Percentiles rank a stretch among this genome's conserved stretches.
phyloP scores from a whole-genome alignment of 2,113 vertebrate genomes.

The Pholis gunnellus region DNA sequence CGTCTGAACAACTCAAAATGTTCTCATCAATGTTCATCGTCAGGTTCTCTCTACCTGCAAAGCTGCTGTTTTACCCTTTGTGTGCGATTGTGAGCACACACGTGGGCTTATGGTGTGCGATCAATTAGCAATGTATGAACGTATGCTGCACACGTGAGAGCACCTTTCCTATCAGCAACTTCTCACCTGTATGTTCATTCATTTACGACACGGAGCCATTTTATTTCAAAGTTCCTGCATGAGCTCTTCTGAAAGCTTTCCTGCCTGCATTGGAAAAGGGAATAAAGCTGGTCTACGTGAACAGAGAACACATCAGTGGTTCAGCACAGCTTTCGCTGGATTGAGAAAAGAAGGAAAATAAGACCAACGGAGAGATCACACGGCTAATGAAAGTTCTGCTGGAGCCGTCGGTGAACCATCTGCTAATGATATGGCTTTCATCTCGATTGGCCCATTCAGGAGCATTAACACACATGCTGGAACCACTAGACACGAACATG shows the following conservation, averaged over 20 bases:
- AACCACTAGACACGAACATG: background rate
- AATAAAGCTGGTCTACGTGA: constrained; percentile 21
- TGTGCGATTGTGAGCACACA: background rate
- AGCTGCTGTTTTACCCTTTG: background rate
- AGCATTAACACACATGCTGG: background rate
- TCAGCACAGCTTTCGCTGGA: constrained; percentile 10
- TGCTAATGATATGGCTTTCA: constrained; percentile 43
- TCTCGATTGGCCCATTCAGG: constrained; percentile 32
- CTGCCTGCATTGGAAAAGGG: background rate
- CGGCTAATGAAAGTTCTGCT: constrained; percentile 53
- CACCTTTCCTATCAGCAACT: background rate
- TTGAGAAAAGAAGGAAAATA: constrained; percentile 19
- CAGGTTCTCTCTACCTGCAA: no score
- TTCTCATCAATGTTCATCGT: background rate
- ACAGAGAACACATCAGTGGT: constrained; percentile 30
- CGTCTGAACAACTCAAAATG: background rate
- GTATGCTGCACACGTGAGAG: background rate
- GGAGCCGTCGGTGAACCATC: constrained; percentile 41
- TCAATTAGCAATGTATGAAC: background rate
- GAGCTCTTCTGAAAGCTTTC: constrained; percentile 18
- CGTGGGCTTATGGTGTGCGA: background rate
- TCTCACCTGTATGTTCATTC: constrained; percentile 19
- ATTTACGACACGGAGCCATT: background rate
- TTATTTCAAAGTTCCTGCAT: constrained; percentile 15
- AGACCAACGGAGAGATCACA: constrained; percentile 41